Evolutionary conservation across 1,140 invertebrate genomes (phyloP), one percentile per base, ranked within the genome.

Genomic region (Drosophila funebris): DNA sequence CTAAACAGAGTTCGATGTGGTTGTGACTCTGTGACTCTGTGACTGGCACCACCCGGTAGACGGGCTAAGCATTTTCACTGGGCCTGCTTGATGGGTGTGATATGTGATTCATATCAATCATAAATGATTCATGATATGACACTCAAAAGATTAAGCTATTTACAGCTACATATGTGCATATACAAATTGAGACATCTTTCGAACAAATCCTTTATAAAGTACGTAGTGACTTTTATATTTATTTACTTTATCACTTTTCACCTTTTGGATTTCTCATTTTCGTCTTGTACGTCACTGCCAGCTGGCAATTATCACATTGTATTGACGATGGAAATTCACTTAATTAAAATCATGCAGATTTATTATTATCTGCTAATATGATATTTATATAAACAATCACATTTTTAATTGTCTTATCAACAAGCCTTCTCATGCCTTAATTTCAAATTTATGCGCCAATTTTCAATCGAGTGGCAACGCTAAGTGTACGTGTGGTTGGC

Each of bases 281-380:
- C 20, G 20, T 27, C 14, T 44, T 48, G 62, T 22, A 57, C 62
- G 62, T 66, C 68, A 71, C 14, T 33, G 11, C 36, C 27, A 22
- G 44, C 61, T 27, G 27, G 7, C 29, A 72, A 72, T 72, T 72
- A 72, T 16, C 69, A 72, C 69, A 13, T 43, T 71, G 16, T 16
- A 31, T 33, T 13, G 22, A 14, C 48, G 16, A 39, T 61, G 61
- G 62, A 71, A 66, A 66, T 67, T 72, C 43, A 56, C 37, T 67
- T 72, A 72, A 72, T 72, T 58, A 36, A 72, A 67, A 58, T 50
- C 69, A 66, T 44, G 27, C 36, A 18, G 31, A 29, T n/a, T 24
- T n/a, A n/a, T 13, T 44, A 5, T 9, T 29, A 3, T 27, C 44
- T 48, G 52, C 46, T 66, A 66, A 46, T 41, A 41, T 41, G 14